A percentile compares a stretch with the other conserved stretches of the same genome.
Conservation (phyloP, 2,888 invertebrate species). For the Nysson spinosus region DNA sequence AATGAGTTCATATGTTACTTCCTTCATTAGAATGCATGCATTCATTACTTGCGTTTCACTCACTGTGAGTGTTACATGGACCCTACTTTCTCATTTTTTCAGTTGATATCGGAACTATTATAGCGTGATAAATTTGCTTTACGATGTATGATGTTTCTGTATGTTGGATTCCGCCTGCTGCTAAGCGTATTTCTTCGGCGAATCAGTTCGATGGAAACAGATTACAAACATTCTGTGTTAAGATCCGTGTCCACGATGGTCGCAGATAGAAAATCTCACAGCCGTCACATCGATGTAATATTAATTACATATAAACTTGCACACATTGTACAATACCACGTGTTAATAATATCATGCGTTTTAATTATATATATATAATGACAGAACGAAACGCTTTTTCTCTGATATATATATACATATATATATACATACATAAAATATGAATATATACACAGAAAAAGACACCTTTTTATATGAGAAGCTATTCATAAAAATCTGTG, state of each 20-base stretch:
- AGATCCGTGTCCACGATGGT: conserved; percentile 53
- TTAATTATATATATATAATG: conserved; percentile 46
- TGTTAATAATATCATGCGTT: conserved; percentile 62
- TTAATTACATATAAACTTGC: conserved; percentile 60
- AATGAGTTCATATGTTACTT: neutral
- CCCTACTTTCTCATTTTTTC: neutral
- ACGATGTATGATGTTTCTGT: neutral
- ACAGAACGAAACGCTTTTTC: conserved; percentile 53
- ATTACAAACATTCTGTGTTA: conserved; percentile 67
- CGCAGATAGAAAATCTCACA: conserved; percentile 58
- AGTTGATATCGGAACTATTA: neutral
- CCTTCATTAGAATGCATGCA: neutral
- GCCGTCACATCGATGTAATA: conserved; percentile 67
- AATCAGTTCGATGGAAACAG: conserved; percentile 2
- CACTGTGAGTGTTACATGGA: neutral
- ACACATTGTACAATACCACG: conserved; percentile 71
- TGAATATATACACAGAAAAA: conserved; percentile 26
- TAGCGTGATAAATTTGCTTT: conserved; percentile 5
- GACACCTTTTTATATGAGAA: conserved; percentile 58
- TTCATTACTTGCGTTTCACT: neutral
- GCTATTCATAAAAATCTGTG: conserved; percentile 54
- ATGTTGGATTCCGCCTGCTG: neutral
- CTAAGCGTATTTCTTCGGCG: conserved; percentile 7
- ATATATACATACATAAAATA: conserved; percentile 12
- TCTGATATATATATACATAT: conserved; percentile 47